Base-by-base conservation (phyloP, 1,140 invertebrate species). In the Babylonia areolata region DNA sequence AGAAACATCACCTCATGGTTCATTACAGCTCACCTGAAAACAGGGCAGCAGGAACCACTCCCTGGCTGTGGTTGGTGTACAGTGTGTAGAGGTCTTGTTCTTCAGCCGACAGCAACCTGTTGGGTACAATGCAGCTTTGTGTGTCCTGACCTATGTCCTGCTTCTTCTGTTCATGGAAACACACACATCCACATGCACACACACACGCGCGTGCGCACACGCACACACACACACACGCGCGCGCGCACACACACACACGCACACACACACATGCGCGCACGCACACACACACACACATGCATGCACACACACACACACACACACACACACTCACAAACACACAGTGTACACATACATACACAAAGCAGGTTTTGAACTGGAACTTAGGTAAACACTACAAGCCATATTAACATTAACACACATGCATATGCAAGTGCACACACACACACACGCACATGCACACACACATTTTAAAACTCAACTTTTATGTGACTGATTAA, bases 271-370 rank as follows among this genome's bases (percentile, higher is more conserved):
- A 77, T 37, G 23, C 75, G 23, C 75, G 23, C 20, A 40, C 35
- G 6, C 73, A 20, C 73, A 40, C 73, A 77, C 73, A 40, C 73
- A 39, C 37, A 20, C 12, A 40, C 75, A 77, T 37, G 40, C 37
- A 40, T 0, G 2, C 37, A 77, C 28, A 40, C 35, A 77, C 35
- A 42, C 17, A 42, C 75, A 42, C 71, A 37, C n/a, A 77, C 75
- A 77, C 35, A 42, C 17, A 39, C 37, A 40, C 35, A 40, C 75
- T 40, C 37, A 81, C 64, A 31, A 33, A 87, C 12, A 91, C 81
- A 23, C 77, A 87, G 84, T 20, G 23, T 3, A 64, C 58, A 64
- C 17, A 64, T 3, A 64, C 28, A 64, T 23, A 64, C 58, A 64
- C 17, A 64, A 20, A 51, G 46, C 6, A 51, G 46, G 6, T 51